Evolutionary conservation across 2,888 invertebrate species (phyloP).

Genomic region (Teleogryllus oceanicus): DNA sequence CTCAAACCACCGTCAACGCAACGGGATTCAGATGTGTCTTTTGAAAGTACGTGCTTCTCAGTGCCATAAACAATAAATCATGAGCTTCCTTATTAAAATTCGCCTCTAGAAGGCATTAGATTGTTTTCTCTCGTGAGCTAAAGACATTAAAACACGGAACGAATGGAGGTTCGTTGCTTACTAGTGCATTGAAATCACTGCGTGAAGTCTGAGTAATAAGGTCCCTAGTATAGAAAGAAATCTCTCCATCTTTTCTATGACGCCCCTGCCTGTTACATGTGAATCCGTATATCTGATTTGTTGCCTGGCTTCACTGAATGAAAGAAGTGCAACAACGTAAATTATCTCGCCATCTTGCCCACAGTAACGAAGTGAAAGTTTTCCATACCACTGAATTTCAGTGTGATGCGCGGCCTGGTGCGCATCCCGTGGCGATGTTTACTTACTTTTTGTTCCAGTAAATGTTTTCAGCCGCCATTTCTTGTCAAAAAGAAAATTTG

Average conservation of each 20-base stretch:
- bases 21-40: not conserved
- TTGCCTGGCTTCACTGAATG: not conserved
- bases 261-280: not conserved
- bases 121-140: not conserved
- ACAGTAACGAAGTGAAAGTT: not conserved
- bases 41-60: not conserved
- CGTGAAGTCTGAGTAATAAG: not conserved
- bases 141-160: slow-evolving; percentile 18
- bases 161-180: not conserved
- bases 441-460: too few species aligned
- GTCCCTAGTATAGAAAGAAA: not conserved
- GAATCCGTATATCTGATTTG: not conserved
- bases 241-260: slow-evolving; percentile 8
- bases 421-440: too few species aligned
- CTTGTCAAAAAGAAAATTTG: too few species aligned
- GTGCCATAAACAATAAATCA: slow-evolving; percentile 2
- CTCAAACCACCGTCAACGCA: too few species aligned
- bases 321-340: not conserved
- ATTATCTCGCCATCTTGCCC: not conserved
- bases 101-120: not conserved
- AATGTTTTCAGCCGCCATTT: too few species aligned
- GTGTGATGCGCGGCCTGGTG: too few species aligned
- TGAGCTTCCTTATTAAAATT: not conserved
- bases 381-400: not conserved
- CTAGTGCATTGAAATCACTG: not conserved